Conservation (phyloP, 2,113 vertebrate species). For the Scortum barcoo region DNA sequence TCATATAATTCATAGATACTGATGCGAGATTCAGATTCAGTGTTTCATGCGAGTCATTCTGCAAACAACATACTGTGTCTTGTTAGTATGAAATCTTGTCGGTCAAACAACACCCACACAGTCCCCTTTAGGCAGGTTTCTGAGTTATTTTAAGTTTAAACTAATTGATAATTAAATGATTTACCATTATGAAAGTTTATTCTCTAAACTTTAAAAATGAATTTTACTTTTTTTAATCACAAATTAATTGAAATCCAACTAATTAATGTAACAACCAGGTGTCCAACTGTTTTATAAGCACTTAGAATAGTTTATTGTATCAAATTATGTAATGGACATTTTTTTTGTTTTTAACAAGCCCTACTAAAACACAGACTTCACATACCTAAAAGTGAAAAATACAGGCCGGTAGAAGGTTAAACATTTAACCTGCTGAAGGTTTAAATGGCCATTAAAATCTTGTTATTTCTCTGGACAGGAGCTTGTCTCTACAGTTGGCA, state of each 20-base stretch:
- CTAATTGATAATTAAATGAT: neutral
- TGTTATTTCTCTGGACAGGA: constrained; percentile 45
- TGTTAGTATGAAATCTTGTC: neutral
- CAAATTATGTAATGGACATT: neutral
- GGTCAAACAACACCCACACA: neutral
- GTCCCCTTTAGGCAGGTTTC: neutral
- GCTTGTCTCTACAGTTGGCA: constrained; percentile 62
- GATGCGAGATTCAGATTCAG: too few relatives aligned
- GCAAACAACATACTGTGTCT: too few relatives aligned
- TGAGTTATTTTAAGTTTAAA: neutral
- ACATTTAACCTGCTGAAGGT: constrained; percentile 28
- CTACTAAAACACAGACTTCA: neutral
- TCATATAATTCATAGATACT: too few relatives aligned
- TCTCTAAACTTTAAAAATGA: neutral
- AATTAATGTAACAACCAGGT: neutral
- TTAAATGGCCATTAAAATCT: constrained; percentile 35
- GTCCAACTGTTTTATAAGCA: neutral
- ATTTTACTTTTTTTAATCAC: neutral
- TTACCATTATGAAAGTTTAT: neutral
- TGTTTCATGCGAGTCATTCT: neutral
- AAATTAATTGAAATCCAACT: too few relatives aligned
- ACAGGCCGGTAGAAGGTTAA: neutral
- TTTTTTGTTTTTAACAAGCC: neutral
- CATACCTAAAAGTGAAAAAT: neutral
- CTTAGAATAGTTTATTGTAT: neutral